Conservation (phyloP, 2,888 invertebrate species). For the Pammene fasciana region DNA sequence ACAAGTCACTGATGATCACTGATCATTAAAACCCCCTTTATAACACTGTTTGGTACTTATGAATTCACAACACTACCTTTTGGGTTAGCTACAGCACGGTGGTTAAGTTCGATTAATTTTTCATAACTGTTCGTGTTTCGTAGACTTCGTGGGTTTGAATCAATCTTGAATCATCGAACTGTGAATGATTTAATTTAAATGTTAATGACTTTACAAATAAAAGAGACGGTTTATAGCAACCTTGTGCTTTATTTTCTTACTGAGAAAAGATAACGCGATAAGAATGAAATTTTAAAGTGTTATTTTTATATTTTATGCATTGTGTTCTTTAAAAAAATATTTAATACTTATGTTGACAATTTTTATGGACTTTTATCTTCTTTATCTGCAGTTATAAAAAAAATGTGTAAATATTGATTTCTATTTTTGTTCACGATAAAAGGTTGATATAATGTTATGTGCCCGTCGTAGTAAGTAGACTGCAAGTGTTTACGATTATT, state of each 20-base stretch:
- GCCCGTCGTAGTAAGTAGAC: not conserved
- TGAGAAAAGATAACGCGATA: conserved; percentile 32
- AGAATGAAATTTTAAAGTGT: not conserved
- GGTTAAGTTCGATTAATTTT: not conserved
- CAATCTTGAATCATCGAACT: conserved; percentile 33
- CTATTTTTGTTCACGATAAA: conserved; percentile 9
- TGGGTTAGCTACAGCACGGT: not conserved
- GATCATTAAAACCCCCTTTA: conserved; percentile 9
- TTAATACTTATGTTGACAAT: too few relatives aligned
- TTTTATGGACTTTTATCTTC: conserved; percentile 6
- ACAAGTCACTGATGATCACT: conserved; percentile 18
- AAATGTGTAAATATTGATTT: conserved; percentile 18
- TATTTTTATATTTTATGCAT: conserved; percentile 10
- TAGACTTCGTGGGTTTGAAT: conserved; percentile 24
- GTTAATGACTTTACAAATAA: conserved; percentile 8
- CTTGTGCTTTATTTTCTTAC: conserved; percentile 37
- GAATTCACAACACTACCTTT: conserved; percentile 14
- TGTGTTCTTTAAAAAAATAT: conserved; percentile 2
- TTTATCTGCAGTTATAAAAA: conserved; percentile 30
- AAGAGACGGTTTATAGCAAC: conserved; percentile 32
- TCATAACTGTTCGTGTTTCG: conserved; percentile 24
- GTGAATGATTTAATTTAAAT: conserved; percentile 21
- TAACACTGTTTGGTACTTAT: conserved; percentile 9
- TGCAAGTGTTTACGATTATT: not conserved
- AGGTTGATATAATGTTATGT: not conserved